Evolutionary conservation across 2,797 vertebrate genomes (phyloP).

Genomic region (Galago senegalensis): DNA sequence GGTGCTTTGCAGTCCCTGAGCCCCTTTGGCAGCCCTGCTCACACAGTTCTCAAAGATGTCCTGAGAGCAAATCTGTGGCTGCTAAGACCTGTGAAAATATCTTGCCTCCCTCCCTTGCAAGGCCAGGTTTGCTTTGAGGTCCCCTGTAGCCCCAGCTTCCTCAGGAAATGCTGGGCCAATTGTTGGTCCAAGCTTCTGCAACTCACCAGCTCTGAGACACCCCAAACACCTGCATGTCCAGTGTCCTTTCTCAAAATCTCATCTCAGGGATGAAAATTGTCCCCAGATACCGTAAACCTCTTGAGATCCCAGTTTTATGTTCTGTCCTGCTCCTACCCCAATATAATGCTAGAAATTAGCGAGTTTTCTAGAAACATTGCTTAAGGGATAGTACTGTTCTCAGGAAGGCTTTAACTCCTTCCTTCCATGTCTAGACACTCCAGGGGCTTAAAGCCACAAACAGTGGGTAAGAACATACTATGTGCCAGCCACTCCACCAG

Average conservation of each 20-base stretch:
- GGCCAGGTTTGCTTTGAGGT: not conserved
- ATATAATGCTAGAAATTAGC: not conserved
- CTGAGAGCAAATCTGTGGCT: not conserved
- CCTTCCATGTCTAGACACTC: not conserved
- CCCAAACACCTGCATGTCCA: fast-evolving
- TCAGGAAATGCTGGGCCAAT: not conserved
- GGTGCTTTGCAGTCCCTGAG: fast-evolving
- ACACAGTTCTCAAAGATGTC: not conserved
- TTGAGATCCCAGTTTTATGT: not conserved
- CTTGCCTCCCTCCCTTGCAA: no score
- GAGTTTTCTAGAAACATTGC: not conserved
- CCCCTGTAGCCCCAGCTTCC: fast-evolving
- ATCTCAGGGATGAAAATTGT: not conserved
- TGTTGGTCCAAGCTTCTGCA: not conserved
- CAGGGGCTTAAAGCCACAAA: not conserved
- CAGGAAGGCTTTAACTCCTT: not conserved
- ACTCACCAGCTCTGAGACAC: no score
- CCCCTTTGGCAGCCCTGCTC: not conserved
- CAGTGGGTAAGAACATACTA: not conserved
- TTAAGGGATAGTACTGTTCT: not conserved
- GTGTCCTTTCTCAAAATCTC: not conserved
- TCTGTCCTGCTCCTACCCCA: not conserved
- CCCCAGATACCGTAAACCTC: fast-evolving
- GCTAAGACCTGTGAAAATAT: not conserved
- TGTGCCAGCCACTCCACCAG: not conserved